Conservation (phyloP, 2,113 vertebrate genomes). For the Nesogale talazaci region DNA sequence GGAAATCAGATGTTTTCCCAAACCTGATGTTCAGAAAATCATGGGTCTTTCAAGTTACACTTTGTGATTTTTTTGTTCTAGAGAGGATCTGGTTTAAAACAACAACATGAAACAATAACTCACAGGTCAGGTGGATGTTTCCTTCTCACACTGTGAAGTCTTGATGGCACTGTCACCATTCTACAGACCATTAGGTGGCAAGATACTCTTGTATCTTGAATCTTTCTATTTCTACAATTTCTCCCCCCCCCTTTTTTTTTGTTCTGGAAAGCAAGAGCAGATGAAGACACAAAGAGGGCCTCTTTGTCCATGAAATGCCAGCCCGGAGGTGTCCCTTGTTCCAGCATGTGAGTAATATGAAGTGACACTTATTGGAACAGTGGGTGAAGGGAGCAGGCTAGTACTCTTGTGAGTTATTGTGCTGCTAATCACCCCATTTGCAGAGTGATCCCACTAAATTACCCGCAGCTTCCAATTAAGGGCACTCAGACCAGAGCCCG, state of each 20-base stretch:
- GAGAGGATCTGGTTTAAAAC: neutral
- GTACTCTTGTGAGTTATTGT: neutral
- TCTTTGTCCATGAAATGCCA: conserved; percentile 6
- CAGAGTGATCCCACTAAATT: conserved; percentile 44
- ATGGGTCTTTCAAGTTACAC: conserved; percentile 3
- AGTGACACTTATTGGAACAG: neutral
- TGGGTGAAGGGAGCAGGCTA: neutral
- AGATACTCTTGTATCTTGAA: neutral
- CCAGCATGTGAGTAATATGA: neutral
- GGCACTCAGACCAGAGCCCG: neutral
- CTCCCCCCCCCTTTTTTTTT: neutral
- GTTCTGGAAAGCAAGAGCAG: conserved; percentile 21
- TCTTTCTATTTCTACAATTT: neutral
- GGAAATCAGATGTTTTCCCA: neutral
- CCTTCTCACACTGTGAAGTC: neutral
- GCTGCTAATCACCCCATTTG: conserved; percentile 22
- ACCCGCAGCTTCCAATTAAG: conserved; percentile 45
- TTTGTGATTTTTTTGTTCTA: conserved; percentile 26
- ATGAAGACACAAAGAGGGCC: neutral
- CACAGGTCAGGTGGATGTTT: neutral
- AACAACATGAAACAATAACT: neutral
- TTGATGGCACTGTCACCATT: neutral
- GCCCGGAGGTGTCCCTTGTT: conserved; percentile 29
- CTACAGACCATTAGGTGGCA: neutral
- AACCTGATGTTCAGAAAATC: neutral